Base-by-base conservation (phyloP, 2,113 vertebrate genomes). In the Crotalus helleri region DNA sequence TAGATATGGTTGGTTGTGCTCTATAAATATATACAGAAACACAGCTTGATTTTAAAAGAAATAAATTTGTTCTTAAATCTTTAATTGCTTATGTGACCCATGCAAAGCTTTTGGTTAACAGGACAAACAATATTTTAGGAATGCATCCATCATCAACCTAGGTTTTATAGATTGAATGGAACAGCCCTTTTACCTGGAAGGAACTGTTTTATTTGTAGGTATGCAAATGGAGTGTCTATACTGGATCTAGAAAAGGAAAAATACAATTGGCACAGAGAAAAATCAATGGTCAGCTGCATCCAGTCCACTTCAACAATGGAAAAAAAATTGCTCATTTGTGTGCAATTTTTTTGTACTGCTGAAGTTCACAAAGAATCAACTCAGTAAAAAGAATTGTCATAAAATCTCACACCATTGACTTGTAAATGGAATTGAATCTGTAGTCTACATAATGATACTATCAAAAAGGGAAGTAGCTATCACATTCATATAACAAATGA, bases 351-450 rank as follows among this genome's bases (percentile, higher is more conserved):
- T 90, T 85, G 6, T 0, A 0, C 93, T 86, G 89, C 92, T 89
- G 93, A 97, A 95, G 95, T 96, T 97, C 94, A 94, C 96, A 94
- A 94, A 96, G 97, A 97, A 97, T 96, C 97, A 95, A 96, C 95
- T 95, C 97, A 95, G 95, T 96, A 97, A 97, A 97, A 97, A 96
- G 96, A 97, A 97, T 96, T 96, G 97, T 97, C 96, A 96, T 97
- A 97, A 98, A 98, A 97, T 96, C 97, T 97, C 97, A 98, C 97
- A 97, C 98, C 97, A 97, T 97, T 98, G 97, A 98, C 97, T 98
- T 98, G 97, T 98, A 98, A 98, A 98, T 98, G 98, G 97, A 97
- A 98, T 97, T 96, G 97, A 97, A 97, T 97, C 97, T 97, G 97
- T 94, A 94, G 95, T 96, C 97, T 97, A 97, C 96, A 95, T 98